These are phyloP conservation scores for Acanthosoma haemorrhoidale DNA, from an alignment of 2,888 invertebrate species.

Conservation along the genomic window DNA sequence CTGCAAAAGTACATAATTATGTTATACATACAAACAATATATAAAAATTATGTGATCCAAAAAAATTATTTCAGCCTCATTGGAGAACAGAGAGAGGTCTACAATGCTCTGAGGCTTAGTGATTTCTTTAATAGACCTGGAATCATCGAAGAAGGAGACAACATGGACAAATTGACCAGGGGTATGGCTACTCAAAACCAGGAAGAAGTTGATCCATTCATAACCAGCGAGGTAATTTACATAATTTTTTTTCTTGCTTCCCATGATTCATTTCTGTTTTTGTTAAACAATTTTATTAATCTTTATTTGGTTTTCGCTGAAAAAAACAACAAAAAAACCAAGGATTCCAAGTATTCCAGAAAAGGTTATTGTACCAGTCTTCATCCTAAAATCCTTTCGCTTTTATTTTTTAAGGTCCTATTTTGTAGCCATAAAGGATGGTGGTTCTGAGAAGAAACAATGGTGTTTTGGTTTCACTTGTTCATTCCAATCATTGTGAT, in stretches of 20 bases:
- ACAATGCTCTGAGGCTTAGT: constrained; percentile 59
- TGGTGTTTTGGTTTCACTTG: too few relatives aligned
- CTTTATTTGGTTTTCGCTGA: background rate
- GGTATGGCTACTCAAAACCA: constrained; percentile 73
- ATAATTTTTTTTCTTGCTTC: background rate
- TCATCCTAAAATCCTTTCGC: too few relatives aligned
- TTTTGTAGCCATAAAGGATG: too few relatives aligned
- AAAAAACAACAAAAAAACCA: background rate
- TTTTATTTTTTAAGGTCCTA: too few relatives aligned
- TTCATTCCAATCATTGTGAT: too few relatives aligned
- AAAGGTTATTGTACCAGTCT: too few relatives aligned
- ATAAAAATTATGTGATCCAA: background rate
- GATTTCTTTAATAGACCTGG: constrained; percentile 66
- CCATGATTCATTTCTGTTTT: too few relatives aligned
- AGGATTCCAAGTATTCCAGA: too few relatives aligned
- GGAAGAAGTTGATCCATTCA: constrained; percentile 69
- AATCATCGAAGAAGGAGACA: constrained; percentile 58
- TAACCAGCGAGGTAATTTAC: constrained; percentile 62
- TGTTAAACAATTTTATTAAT: too few relatives aligned
- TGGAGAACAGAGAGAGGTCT: constrained; percentile 53
- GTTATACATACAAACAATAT: background rate
- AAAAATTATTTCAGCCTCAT: constrained; percentile 51
- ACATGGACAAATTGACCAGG: constrained; percentile 67
- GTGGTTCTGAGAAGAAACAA: too few relatives aligned
- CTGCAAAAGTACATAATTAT: too few relatives aligned